These are phyloP conservation scores for Neocrepidodera transversa DNA, from an alignment of 2,888 invertebrate genomes.

Conservation along the genomic window DNA sequence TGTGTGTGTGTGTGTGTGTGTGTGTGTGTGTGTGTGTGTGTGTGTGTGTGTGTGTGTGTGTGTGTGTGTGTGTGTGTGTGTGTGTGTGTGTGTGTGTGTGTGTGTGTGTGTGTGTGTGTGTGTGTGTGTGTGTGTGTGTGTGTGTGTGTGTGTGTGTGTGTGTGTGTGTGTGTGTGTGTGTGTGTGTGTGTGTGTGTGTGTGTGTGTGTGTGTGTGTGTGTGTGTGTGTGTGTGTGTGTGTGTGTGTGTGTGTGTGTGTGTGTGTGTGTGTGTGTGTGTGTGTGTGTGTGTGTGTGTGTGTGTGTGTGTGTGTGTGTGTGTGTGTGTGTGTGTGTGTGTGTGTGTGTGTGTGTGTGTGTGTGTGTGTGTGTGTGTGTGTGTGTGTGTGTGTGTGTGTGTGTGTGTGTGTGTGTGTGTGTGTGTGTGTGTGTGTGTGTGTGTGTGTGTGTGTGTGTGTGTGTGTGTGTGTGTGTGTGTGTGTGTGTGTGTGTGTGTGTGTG, in stretches of 20 bases:
- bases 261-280: constrained; percentile 10
- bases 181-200: constrained; percentile 10
- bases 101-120: constrained; percentile 10
- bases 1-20: constrained; percentile 5
- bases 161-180: constrained; percentile 10
- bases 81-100: constrained; percentile 10
- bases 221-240: constrained; percentile 8
- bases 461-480: constrained; percentile 7
- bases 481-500: constrained; percentile 7
- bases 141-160: constrained; percentile 10
- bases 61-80: constrained; percentile 10
- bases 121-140: constrained; percentile 10
- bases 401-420: constrained; percentile 10
- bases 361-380: constrained; percentile 10
- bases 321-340: constrained; percentile 10
- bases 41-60: constrained; percentile 10
- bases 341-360: constrained; percentile 10
- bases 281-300: constrained; percentile 10
- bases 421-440: constrained; percentile 10
- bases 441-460: constrained; percentile 10
- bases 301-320: constrained; percentile 10
- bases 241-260: constrained; percentile 10
- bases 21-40: constrained; percentile 5
- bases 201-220: constrained; percentile 8
- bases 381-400: constrained; percentile 10